phyloP scores from a whole-genome alignment of 2,113 vertebrate species.

The Callionymus lyra region DNA sequence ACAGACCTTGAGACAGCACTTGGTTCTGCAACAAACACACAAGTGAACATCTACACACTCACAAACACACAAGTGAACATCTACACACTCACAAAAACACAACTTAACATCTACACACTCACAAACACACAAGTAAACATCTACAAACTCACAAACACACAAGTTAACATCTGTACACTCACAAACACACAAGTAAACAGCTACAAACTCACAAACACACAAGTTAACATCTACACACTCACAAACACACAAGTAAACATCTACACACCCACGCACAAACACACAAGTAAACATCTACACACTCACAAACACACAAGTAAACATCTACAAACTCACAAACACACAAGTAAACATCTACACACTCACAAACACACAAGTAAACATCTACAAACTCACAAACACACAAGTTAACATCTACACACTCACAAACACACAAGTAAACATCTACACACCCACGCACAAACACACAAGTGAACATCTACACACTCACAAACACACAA shows the following conservation, averaged over 20 bases:
- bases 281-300: too few species aligned
- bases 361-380: not conserved
- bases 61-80: not conserved
- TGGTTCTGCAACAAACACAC: constrained; percentile 72
- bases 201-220: not conserved
- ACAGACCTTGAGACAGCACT: constrained; percentile 82
- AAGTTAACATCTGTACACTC: not conserved
- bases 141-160: not conserved
- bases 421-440: not conserved
- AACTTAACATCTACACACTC: not conserved
- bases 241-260: not conserved
- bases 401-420: too few species aligned
- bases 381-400: not conserved
- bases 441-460: not conserved
- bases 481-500: not conserved
- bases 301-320: not conserved
- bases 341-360: not conserved
- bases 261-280: not conserved
- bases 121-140: not conserved
- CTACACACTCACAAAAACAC: too few species aligned
- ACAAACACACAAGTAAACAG: not conserved
- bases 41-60: too few species aligned
- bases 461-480: not conserved
- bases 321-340: not conserved
- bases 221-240: too few species aligned